phyloP scores from a whole-genome alignment of 2,113 vertebrate genomes.

The Antechinus flavipes region DNA sequence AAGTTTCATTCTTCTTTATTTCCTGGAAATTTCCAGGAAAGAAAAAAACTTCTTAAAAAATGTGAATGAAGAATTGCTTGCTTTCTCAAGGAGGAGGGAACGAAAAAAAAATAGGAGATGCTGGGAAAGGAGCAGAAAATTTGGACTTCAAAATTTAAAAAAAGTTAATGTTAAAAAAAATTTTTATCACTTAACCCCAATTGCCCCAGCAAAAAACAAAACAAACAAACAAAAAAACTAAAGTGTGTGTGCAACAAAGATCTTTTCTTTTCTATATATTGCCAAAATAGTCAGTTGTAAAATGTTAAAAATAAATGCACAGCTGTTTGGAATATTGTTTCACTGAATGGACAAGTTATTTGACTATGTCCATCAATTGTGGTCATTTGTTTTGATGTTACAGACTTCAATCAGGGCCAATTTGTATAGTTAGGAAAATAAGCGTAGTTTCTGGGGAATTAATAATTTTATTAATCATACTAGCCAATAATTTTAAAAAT shows the following conservation, averaged over 20 bases:
- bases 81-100: background rate
- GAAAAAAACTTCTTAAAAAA: constrained; percentile 1
- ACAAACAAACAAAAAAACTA: too few species aligned
- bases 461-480: too few species aligned
- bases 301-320: background rate
- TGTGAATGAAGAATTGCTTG: background rate
- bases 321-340: constrained; percentile 21
- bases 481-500: background rate
- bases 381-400: background rate
- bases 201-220: too few species aligned
- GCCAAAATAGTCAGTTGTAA: constrained; percentile 3
- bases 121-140: background rate
- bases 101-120: background rate
- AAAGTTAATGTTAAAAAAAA: background rate
- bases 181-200: background rate
- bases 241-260: constrained; percentile 26
- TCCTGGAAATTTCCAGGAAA: constrained; percentile 53
- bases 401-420: background rate
- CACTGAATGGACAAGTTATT: background rate
- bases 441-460: too few species aligned
- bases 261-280: background rate
- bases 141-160: background rate
- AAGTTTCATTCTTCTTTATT: constrained; percentile 67
- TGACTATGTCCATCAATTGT: constrained; percentile 10
- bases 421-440: background rate